Evolutionary conservation across 2,888 invertebrate genomes (phyloP), one percentile per base, ranked within the genome.

Genomic region (Dichetophora obliterata): DNA sequence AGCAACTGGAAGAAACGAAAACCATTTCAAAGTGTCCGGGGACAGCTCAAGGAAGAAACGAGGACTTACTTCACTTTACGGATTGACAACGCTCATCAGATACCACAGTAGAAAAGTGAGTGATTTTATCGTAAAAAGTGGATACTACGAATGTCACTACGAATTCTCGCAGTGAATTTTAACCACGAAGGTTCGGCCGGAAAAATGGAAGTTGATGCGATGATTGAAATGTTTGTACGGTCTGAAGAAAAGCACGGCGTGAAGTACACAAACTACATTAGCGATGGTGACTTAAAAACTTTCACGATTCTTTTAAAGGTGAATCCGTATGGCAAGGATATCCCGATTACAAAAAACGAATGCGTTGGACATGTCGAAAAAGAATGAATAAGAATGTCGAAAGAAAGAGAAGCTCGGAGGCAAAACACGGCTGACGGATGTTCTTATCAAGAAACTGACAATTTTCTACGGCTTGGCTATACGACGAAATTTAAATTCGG

Each of bases 51-150:
- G 19, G 19, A 52, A 52, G 19, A 52, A 52, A 52, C 43, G 16
- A 19, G 68, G 43, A 19, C 8, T 68, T 48, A 14, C 43, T 16
- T 37, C 43, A 19, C 24, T 43, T n/a, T 43, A 68, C 24, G 68
- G 68, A 37, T 16, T 37, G 34, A 43, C 68, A 68, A 43, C 43
- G 16, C 43, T 37, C 14, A 43, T 68, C n/a, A 48, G 68, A 43
- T 68, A 43, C 22, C 19, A n/a, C 48, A 68, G n/a, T 43, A 19
- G 68, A 34, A 68, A 68, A 68, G 68, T 68, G 5, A 9, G 37
- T 5, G 68, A 68, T 19, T 11, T 68, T n/a, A 9, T 68, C 5
- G 48, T 43, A 48, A 68, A 68, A 68, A 68, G 68, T 68, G 6
- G 16, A 43, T 68, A 16, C 22, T 68, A 68, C 5, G 37, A 43